Conservation (phyloP, 2,888 invertebrate genomes). For the Argyresthia albistria region DNA sequence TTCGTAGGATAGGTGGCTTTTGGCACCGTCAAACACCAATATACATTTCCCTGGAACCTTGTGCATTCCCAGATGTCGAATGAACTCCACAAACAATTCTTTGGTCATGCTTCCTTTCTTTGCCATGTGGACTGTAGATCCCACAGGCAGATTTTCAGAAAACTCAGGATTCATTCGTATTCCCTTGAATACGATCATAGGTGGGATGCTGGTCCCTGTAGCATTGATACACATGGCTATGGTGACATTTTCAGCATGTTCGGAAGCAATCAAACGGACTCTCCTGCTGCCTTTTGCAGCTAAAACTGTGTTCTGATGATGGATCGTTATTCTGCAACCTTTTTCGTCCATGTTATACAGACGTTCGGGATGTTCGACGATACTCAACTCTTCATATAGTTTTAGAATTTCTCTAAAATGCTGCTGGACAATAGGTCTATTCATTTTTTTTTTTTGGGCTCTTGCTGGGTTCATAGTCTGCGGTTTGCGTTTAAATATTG, state of each 20-base stretch:
- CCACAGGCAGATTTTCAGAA: constrained; percentile 11
- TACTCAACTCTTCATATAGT: constrained; percentile 16
- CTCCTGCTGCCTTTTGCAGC: constrained; percentile 10
- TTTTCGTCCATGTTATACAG: constrained; percentile 14
- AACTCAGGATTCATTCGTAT: constrained; percentile 10
- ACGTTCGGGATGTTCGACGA: constrained; percentile 15
- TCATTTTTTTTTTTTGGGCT: constrained; percentile 17
- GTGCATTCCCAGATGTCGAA: too few species aligned
- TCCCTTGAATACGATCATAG: too few species aligned
- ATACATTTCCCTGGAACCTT: too few species aligned
- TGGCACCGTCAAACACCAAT: too few species aligned
- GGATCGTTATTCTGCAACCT: constrained; percentile 15
- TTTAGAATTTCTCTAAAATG: constrained; percentile 14
- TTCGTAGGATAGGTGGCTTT: too few species aligned
- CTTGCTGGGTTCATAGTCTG: constrained; percentile 15
- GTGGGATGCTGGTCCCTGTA: too few species aligned
- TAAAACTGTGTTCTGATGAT: constrained; percentile 12
- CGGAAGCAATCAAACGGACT: neutral
- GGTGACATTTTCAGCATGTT: too few species aligned
- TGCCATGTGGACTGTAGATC: constrained; percentile 11
- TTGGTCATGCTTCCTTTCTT: constrained; percentile 2
- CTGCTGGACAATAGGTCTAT: constrained; percentile 12
- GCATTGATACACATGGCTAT: too few species aligned
- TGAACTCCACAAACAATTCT: constrained; percentile 3
- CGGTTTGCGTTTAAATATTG: neutral